Evolutionary conservation across 2,113 vertebrate species (phyloP).

Genomic region (Falco punctatus): DNA sequence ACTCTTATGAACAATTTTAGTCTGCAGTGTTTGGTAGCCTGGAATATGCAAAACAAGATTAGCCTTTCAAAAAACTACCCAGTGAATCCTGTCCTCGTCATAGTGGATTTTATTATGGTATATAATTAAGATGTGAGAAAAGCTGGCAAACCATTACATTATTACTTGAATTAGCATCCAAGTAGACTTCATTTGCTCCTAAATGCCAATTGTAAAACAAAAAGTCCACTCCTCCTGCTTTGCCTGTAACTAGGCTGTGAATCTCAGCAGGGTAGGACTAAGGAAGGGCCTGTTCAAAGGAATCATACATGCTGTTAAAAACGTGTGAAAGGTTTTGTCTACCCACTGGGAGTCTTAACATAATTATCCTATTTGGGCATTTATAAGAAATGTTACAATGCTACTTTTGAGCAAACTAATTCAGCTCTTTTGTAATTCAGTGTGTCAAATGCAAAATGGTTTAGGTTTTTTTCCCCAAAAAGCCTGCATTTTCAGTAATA

Average conservation of each 20-base stretch:
- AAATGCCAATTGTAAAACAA: not conserved
- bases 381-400: not conserved
- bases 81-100: not conserved
- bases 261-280: not conserved
- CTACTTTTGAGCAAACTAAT: not conserved
- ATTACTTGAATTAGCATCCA: not conserved
- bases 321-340: not conserved
- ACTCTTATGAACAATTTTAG: not conserved
- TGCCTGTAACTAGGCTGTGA: not conserved
- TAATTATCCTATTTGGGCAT: not conserved
- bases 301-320: not conserved
- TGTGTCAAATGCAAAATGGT: not conserved
- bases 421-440: not conserved
- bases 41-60: not conserved
- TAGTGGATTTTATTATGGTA: not conserved
- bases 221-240: not conserved
- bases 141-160: not conserved
- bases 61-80: not conserved
- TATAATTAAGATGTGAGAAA: not conserved
- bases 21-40: not conserved
- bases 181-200: not conserved
- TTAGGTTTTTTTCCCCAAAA: not conserved
- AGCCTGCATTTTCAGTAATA: not conserved
- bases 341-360: not conserved
- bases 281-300: not conserved